A percentile compares a stretch with the other conserved stretches of the same genome.
Evolutionary conservation across 2,797 vertebrate genomes (phyloP).

Genomic region (Lagodon rhomboides): DNA sequence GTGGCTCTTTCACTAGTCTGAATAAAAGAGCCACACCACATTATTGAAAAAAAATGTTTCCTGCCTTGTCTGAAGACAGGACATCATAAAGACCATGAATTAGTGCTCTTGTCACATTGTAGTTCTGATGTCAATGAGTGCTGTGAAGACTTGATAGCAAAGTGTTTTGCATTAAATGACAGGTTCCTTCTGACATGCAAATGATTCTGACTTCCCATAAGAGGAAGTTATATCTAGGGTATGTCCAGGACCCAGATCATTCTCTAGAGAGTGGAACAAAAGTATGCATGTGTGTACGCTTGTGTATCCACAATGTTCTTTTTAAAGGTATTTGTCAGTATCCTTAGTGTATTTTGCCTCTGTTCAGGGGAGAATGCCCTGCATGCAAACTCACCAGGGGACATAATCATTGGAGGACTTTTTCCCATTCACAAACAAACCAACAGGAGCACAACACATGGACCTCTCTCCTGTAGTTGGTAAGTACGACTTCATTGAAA

Average conservation of each 20-base stretch:
- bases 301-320: conserved; percentile 51
- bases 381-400: conserved; percentile 48
- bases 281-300: background rate
- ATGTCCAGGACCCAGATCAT: conserved; percentile 11
- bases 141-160: background rate
- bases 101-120: background rate
- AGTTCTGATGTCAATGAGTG: rapidly evolving
- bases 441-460: background rate
- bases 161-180: conserved; percentile 1
- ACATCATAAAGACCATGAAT: background rate
- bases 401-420: conserved; percentile 78
- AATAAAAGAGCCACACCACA: background rate
- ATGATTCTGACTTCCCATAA: conserved; percentile 20
- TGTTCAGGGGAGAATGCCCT: background rate
- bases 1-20: background rate
- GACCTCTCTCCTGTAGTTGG: conserved; percentile 27
- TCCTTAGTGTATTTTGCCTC: background rate
- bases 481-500: conserved; percentile 49
- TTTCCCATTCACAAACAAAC: conserved; percentile 62
- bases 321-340: conserved; percentile 20
- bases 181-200: conserved; percentile 40
- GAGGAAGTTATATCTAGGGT: background rate
- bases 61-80: background rate
- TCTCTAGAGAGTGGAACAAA: background rate
- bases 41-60: background rate